Conservation (phyloP, 2,888 invertebrate species). For the Eristalis intricaria region DNA sequence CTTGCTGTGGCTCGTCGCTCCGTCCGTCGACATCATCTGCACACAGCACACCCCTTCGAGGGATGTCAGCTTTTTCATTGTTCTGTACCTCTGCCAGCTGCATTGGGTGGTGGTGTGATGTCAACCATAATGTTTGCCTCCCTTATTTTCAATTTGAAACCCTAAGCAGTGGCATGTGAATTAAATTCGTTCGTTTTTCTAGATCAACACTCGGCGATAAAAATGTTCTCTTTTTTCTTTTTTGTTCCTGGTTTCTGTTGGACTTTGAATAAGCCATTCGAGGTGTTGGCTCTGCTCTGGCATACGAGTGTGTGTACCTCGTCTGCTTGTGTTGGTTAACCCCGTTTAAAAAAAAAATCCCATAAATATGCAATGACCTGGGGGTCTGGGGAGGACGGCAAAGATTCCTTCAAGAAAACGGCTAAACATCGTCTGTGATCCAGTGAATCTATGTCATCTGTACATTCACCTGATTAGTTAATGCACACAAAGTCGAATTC, state of each 20-base stretch:
- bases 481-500: constrained; percentile 24
- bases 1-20: neutral
- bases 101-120: constrained; percentile 41
- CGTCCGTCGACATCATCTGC: constrained; percentile 6
- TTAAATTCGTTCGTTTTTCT: constrained; percentile 3
- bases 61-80: constrained; percentile 43
- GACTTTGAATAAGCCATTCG: constrained; percentile 35
- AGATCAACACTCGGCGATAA: constrained; percentile 47
- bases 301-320: constrained; percentile 1
- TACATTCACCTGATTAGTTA: constrained; percentile 52
- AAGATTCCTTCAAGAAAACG: constrained; percentile 45
- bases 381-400: neutral
- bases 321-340: constrained; percentile 51
- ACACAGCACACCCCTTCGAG: constrained; percentile 3
- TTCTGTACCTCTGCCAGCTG: constrained; percentile 47
- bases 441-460: constrained; percentile 54
- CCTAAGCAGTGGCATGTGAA: neutral
- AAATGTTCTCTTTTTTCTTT: neutral
- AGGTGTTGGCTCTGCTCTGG: neutral
- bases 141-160: constrained; percentile 36
- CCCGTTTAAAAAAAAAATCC: constrained; percentile 39
- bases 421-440: constrained; percentile 19
- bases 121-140: constrained; percentile 35
- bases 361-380: constrained; percentile 62
- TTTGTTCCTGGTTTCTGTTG: neutral